Evolutionary conservation across 1,140 invertebrate genomes (phyloP).

Genomic region (Cyrtorhinus lividipennis): DNA sequence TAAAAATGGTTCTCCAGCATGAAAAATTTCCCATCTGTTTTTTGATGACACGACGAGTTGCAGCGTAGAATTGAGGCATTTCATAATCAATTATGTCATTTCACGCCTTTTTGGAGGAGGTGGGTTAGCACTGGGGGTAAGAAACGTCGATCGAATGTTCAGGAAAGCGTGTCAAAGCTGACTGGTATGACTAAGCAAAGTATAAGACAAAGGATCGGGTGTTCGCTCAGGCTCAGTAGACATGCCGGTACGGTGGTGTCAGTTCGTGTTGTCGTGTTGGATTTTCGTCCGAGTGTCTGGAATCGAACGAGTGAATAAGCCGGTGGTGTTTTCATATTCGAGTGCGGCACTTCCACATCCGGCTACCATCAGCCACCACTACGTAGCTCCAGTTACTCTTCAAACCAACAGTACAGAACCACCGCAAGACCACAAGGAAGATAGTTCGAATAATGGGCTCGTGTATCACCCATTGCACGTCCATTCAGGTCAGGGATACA

Average conservation of each 20-base stretch:
- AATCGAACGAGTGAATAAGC: slow-evolving; percentile 1
- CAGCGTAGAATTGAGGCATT: neutral
- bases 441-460: no score
- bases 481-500: no score
- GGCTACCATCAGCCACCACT: slow-evolving; percentile 6
- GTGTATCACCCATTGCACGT: no score
- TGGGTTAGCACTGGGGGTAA: neutral
- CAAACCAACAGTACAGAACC: no score
- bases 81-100: neutral
- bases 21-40: neutral
- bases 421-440: no score
- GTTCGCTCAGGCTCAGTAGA: slow-evolving; percentile 4
- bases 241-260: slow-evolving; percentile 5
- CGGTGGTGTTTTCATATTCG: slow-evolving; percentile 21
- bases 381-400: neutral
- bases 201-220: slow-evolving; percentile 12
- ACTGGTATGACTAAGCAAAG: slow-evolving; percentile 4
- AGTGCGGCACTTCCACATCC: slow-evolving; percentile 11
- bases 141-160: slow-evolving; percentile 10
- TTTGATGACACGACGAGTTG: neutral
- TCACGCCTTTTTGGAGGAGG: neutral
- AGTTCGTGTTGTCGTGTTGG: neutral
- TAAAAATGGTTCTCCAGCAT: no score
- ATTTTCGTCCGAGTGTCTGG: neutral
- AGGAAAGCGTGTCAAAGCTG: slow-evolving; percentile 16